These are phyloP conservation scores for Echeneis naucrates DNA, from an alignment of 2,797 vertebrate species.

Conservation along the genomic window DNA sequence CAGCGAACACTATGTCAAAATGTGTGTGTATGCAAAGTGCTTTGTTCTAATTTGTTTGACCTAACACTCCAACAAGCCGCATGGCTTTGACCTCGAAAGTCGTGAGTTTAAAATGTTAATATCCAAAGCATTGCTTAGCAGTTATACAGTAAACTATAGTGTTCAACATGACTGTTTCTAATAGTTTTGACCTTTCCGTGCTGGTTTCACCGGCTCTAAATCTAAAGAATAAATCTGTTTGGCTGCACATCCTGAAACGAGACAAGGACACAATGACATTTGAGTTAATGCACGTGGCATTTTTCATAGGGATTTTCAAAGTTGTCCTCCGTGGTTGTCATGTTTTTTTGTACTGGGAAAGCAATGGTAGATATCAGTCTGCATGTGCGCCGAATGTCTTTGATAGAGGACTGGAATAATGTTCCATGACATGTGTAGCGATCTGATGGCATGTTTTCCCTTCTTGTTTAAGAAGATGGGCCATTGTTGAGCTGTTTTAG, in stretches of 20 bases:
- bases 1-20: background rate
- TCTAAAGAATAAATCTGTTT: slow-evolving; percentile 1
- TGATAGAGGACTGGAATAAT: slow-evolving; percentile 4
- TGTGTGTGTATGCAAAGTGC: background rate
- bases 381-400: background rate
- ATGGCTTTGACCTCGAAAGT: background rate
- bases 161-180: background rate
- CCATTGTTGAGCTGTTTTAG: slow-evolving; percentile 13
- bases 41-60: background rate
- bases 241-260: slow-evolving; percentile 7
- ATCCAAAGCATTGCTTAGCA: background rate
- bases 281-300: slow-evolving; percentile 8
- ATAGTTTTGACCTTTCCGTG: slow-evolving; percentile 11
- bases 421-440: background rate
- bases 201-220: background rate
- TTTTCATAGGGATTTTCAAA: slow-evolving; percentile 11
- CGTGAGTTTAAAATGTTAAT: background rate
- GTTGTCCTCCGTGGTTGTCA: slow-evolving; percentile 6
- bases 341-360: slow-evolving; percentile 7
- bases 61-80: background rate
- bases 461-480: slow-evolving; percentile 24
- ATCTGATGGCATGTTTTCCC: slow-evolving; percentile 4
- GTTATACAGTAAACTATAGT: background rate
- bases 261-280: slow-evolving; percentile 35
- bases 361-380: background rate